Evolutionary conservation across 2,888 invertebrate genomes (phyloP).

Genomic region (Apodemia hepburni): DNA sequence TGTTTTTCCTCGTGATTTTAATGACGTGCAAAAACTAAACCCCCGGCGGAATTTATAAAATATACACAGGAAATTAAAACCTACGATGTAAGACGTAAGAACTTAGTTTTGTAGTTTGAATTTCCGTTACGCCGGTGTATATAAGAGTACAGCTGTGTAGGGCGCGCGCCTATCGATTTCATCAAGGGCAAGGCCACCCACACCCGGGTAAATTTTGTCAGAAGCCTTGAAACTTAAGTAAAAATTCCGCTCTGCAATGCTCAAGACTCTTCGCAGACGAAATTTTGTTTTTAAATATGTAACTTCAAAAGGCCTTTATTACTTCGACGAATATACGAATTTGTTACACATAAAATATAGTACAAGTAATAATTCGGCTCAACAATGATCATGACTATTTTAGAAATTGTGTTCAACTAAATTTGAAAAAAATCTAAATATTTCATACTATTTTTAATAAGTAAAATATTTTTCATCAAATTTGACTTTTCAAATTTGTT

Average conservation of each 20-base stretch:
- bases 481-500: no score
- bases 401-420: no score
- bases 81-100: not conserved
- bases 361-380: no score
- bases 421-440: no score
- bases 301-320: not conserved
- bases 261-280: not conserved
- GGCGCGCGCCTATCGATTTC: conserved; percentile 67
- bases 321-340: not conserved
- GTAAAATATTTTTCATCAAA: no score
- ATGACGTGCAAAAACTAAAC: not conserved
- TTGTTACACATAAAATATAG: no score
- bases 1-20: not conserved
- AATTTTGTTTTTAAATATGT: not conserved
- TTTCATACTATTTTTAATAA: no score
- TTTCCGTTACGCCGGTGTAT: not conserved
- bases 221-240: conserved; percentile 12
- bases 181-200: conserved; percentile 62
- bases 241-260: not conserved
- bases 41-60: not conserved
- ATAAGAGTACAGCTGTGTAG: conserved; percentile 27
- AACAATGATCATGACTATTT: no score
- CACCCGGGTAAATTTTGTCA: conserved; percentile 12
- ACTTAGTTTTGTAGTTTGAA: not conserved
- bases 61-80: not conserved